phyloP scores from a whole-genome alignment of 2,797 vertebrate species.

The Parambassis ranga region DNA sequence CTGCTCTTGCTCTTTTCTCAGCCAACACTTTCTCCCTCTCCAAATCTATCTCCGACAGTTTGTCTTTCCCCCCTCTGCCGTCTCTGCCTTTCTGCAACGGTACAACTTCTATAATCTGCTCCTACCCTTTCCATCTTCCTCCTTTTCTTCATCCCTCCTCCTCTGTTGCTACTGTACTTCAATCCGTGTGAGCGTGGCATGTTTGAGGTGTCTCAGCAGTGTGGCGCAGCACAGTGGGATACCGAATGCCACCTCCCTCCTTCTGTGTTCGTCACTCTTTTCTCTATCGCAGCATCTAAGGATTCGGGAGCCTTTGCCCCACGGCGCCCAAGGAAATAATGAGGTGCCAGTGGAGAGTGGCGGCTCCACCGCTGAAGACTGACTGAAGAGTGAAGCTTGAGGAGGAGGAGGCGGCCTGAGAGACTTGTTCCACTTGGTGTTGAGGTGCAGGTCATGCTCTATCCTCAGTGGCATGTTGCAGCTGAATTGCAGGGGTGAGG shows the following conservation, averaged over 20 bases:
- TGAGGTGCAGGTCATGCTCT: background rate
- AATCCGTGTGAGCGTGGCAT: conserved; percentile 22
- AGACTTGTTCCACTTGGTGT: conserved; percentile 21
- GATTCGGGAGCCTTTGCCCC: conserved; percentile 41
- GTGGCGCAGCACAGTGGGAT: conserved; percentile 39
- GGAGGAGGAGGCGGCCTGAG: conserved; percentile 5
- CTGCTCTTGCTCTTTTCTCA: conserved; percentile 2
- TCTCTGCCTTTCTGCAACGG: conserved; percentile 7
- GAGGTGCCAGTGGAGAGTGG: conserved; percentile 44
- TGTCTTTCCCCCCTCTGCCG: conserved; percentile 25
- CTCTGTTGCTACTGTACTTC: conserved; percentile 41
- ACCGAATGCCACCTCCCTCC: conserved; percentile 3
- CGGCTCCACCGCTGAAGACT: background rate
- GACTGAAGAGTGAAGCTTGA: background rate
- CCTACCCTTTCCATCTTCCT: background rate
- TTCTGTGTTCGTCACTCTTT: conserved; percentile 13
- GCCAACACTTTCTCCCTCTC: background rate
- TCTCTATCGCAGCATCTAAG: conserved; percentile 37
- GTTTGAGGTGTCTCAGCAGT: conserved; percentile 48
- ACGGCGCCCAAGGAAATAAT: conserved; percentile 55
- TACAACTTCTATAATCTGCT: conserved; percentile 28
- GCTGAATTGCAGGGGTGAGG: background rate
- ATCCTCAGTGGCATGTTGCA: background rate
- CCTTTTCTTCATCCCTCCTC: conserved; percentile 11
- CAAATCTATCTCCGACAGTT: conserved; percentile 34